These are phyloP conservation scores for Drosophila teissieri DNA, from an alignment of 1,140 invertebrate genomes.

Conservation along the genomic window DNA sequence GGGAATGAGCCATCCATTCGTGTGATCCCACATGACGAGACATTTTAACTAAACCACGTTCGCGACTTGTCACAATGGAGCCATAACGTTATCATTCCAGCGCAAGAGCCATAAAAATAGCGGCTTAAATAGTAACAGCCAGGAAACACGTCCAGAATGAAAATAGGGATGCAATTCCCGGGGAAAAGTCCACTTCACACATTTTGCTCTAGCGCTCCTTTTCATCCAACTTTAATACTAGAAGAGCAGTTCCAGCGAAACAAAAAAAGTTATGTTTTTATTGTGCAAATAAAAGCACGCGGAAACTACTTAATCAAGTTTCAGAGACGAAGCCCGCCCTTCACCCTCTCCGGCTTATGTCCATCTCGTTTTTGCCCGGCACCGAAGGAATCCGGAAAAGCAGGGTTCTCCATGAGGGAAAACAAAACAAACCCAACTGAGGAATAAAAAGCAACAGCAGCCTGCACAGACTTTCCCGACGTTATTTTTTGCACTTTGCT, in stretches of 20 bases:
- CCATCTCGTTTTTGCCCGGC: constrained; percentile 3
- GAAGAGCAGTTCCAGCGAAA: constrained; percentile 18
- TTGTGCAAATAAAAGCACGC: constrained; percentile 81
- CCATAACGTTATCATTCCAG: constrained; percentile 71
- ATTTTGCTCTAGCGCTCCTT: constrained; percentile 50
- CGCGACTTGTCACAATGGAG: constrained; percentile 67
- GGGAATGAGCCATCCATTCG: neutral
- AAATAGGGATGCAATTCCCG: constrained; percentile 17
- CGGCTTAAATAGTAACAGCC: constrained; percentile 64
- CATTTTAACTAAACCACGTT: constrained; percentile 67
- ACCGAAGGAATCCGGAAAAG: constrained; percentile 51
- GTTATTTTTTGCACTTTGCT: constrained; percentile 34
- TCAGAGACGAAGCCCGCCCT: constrained; percentile 26
- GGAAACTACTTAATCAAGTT: constrained; percentile 81
- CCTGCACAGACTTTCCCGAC: constrained; percentile 54
- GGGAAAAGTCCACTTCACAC: constrained; percentile 24
- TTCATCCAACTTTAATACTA: constrained; percentile 40
- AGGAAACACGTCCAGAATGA: constrained; percentile 60
- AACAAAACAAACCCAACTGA: constrained; percentile 52
- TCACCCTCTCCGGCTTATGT: neutral
- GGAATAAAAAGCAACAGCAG: constrained; percentile 52
- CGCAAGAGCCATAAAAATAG: constrained; percentile 72
- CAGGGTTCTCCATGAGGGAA: constrained; percentile 52
- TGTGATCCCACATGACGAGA: constrained; percentile 5
- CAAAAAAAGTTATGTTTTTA: constrained; percentile 67